These are phyloP conservation scores for Thalassarche chlororhynchos DNA, from an alignment of 2,113 vertebrate genomes.

Conservation along the genomic window DNA sequence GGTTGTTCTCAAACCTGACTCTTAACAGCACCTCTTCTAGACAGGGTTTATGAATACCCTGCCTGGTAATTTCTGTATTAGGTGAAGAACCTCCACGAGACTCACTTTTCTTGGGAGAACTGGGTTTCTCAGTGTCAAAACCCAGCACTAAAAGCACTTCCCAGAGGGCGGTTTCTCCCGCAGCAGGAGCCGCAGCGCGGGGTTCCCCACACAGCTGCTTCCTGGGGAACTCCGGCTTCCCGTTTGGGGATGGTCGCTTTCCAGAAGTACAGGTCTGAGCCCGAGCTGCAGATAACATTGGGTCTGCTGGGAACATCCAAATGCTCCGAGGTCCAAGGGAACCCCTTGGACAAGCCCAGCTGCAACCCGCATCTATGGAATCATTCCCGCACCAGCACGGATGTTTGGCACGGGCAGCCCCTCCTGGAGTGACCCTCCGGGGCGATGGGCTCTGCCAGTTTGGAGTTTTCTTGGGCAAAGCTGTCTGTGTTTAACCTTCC, in stretches of 20 bases:
- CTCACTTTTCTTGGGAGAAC: background rate
- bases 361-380: background rate
- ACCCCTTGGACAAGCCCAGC: background rate
- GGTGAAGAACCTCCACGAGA: background rate
- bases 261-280: background rate
- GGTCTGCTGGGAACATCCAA: background rate
- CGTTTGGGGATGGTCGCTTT: background rate
- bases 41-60: background rate
- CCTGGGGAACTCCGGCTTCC: conserved; percentile 15
- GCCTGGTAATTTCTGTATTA: background rate
- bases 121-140: background rate
- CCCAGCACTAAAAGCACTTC: background rate
- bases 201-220: background rate
- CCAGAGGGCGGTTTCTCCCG: rapidly evolving
- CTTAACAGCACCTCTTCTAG: background rate
- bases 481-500: background rate
- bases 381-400: rapidly evolving
- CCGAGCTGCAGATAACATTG: background rate
- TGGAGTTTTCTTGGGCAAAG: background rate
- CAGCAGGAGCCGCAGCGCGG: background rate
- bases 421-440: rapidly evolving
- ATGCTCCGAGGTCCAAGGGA: background rate
- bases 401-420: rapidly evolving
- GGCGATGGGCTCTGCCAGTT: background rate
- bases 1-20: background rate